Evolutionary conservation across 37 sponge, comb jelly and placozoan genomes (phyloP), one percentile per base, ranked within the genome.

Genomic region (Crambe crambe): DNA sequence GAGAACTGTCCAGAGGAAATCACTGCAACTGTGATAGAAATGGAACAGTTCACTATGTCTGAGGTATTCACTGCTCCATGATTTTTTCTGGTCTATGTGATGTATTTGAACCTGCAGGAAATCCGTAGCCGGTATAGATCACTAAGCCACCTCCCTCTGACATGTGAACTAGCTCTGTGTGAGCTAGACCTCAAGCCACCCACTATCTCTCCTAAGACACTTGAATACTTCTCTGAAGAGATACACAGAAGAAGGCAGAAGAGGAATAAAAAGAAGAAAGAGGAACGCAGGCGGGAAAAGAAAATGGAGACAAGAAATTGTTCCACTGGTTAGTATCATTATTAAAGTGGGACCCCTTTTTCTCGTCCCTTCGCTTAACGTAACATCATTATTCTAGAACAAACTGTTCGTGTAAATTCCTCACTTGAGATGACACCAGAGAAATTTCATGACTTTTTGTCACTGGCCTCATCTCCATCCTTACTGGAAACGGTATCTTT

Each of bases 121-220:
- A 37, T 66, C 34, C 84, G 97, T 4, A 56, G 76, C 21, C 74
- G 89, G 10, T 90, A 87, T 56, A 68, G 91, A 1, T 93, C 83
- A 69, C 88, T 96, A 42, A 86, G 86, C 35, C 97, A 96, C 60
- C 81, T 96, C 18, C 93, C 97, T 18, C 82, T 96, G 8, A 89
- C 91, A 0, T 90, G 91, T 80, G 81, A 90, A 72, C 81, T 96
- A 56, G 82, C 37, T 1, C 71, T 96, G 68, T 92, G 93, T 80
- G 97, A 96, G 66, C 68, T 96, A 3, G 89, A 96, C 20, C 87
- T 96, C 9, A 51, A 29, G 38, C 91, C 91, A 34, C 94, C 94
- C 3, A 36, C 81, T 0, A 47, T 93, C 18, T 93, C 94, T 21
- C 40, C 21, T 6, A 67, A 58, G 18, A 89, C 81, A 21, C 84